Evolutionary conservation across 2,888 invertebrate genomes (phyloP), one percentile per base, ranked within the genome.

Genomic region (Limnephilus auricula): DNA sequence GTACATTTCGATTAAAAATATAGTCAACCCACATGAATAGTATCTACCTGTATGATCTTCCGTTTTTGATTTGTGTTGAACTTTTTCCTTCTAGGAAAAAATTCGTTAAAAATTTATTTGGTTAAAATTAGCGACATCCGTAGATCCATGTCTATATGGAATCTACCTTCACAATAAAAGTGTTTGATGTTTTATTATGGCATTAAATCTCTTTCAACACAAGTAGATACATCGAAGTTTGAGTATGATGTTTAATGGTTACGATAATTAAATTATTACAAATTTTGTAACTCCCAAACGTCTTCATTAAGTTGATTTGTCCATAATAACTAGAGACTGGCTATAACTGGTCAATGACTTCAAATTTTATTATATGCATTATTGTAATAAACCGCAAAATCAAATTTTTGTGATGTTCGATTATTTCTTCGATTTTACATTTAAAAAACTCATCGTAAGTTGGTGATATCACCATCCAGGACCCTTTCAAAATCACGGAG

Each of bases 101-200:
- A 15, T 15, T 45, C 15, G 45, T 15, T 45, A 0, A 45, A 45
- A 45, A 45, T 15, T 45, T 45, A 2, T 45, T 45, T 15, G 15
- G 13, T 45, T 25, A 18, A 65, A 65, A 65, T 25, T 65, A 65
- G 50, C 25, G 50, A 65, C 25, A 65, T 65, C 50, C 50, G 25
- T 65, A 25, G 18, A 18, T 6, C 50, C 50, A 65, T 25, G 1
- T 25, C 50, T 25, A 4, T 25, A 65, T 25, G 18, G 50, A 18
- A 65, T 37, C 13, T 84, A 84, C n/a, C 34, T 31, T 34, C 13
- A 40, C n/a, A n/a, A 40, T 37, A 84, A 84, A 40, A 37, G 84
- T 84, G 84, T 84, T 34, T 40, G 37, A 40, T 32, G 32, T n/a
- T 84, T 84, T 84, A 84, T 84, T 34, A 30, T 84, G 40, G 84